These are phyloP conservation scores for Enteromius treurensis DNA, from an alignment of 2,797 vertebrate genomes.

Conservation along the genomic window DNA sequence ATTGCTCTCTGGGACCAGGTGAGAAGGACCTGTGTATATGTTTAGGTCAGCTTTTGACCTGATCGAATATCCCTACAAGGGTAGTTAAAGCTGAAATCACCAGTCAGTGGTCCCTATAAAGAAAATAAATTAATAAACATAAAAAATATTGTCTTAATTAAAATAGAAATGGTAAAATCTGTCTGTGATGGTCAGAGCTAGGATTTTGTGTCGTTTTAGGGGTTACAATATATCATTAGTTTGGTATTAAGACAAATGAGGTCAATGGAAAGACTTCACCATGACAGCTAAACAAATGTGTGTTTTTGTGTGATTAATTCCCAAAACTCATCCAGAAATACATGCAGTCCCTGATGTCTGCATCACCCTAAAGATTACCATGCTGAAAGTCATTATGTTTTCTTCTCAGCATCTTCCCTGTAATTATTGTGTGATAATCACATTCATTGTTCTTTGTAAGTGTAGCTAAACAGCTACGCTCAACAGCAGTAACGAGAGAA, in stretches of 20 bases:
- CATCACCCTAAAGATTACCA: constrained; percentile 28
- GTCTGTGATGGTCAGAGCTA: constrained; percentile 27
- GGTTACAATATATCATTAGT: neutral
- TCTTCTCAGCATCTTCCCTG: constrained; percentile 9
- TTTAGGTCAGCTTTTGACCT: constrained; percentile 29
- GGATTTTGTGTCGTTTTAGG: constrained; percentile 2
- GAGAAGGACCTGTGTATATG: constrained; percentile 62
- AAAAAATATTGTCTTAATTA: neutral
- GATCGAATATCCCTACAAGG: neutral
- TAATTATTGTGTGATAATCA: constrained; percentile 32
- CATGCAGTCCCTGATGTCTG: constrained; percentile 35
- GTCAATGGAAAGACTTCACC: neutral
- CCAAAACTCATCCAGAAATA: constrained; percentile 50
- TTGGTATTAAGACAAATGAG: neutral
- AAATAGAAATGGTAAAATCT: constrained; percentile 8
- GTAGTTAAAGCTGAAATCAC: neutral
- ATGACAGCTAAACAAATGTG: constrained; percentile 2
- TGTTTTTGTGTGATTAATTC: constrained; percentile 31
- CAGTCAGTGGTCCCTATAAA: neutral
- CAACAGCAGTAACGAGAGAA: constrained; percentile 5
- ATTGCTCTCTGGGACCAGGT: constrained; percentile 99
- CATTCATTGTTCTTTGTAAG: constrained; percentile 28
- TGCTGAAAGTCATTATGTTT: constrained; percentile 37
- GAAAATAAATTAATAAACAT: neutral
- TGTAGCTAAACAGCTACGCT: constrained; percentile 17